A percentile compares a stretch with the other conserved stretches of the same genome.
phyloP scores from a whole-genome alignment of 2,113 vertebrate genomes.

The Oenanthe melanoleuca region DNA sequence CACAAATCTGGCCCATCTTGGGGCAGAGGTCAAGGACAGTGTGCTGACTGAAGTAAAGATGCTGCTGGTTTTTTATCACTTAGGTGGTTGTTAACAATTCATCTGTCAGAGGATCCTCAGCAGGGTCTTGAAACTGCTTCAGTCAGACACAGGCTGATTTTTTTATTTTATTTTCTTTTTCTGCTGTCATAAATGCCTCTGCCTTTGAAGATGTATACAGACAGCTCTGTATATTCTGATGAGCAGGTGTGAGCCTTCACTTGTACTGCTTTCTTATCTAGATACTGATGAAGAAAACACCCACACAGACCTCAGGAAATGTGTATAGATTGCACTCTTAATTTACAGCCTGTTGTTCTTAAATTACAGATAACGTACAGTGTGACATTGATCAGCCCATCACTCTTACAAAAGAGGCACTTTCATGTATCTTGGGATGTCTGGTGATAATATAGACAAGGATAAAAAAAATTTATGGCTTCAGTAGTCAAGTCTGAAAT shows the following conservation, averaged over 20 bases:
- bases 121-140: not conserved
- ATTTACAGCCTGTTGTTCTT: not conserved
- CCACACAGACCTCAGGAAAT: not conserved
- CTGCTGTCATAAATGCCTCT: not conserved
- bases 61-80: not conserved
- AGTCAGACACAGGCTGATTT: not conserved
- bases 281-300: not conserved
- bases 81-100: not conserved
- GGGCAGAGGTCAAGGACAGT: not conserved
- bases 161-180: not conserved
- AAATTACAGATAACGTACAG: not conserved
- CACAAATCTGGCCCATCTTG: not conserved
- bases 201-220: not conserved
- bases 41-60: not conserved
- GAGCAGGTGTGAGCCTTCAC: not conserved
- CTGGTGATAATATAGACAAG: not conserved
- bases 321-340: not conserved
- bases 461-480: not conserved
- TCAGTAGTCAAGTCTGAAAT: not conserved
- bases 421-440: not conserved
- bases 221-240: not conserved
- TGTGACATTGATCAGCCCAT: not conserved
- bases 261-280: not conserved
- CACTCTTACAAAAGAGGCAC: not conserved
- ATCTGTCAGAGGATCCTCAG: not conserved